Conservation (phyloP, 1,140 invertebrate genomes). For the Pantala flavescens region DNA sequence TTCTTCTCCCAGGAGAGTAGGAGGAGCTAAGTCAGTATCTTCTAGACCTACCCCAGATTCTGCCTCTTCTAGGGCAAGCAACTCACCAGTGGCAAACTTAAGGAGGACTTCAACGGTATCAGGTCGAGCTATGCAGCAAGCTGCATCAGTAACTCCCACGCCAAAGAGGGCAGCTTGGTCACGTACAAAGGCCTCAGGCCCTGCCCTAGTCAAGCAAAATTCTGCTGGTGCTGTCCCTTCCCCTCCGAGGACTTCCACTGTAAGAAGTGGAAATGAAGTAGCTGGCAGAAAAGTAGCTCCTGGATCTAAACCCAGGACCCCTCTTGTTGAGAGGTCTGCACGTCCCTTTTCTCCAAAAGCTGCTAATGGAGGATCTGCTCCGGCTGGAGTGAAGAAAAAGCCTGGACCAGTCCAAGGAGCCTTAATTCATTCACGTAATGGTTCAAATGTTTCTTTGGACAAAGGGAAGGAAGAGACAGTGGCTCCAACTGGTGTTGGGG, state of each 20-base stretch:
- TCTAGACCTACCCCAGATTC: not conserved
- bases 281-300: not conserved
- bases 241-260: not conserved
- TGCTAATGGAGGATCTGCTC: not conserved
- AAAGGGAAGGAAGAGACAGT: not conserved
- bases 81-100: not conserved
- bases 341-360: not conserved
- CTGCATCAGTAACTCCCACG: not conserved
- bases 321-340: not conserved
- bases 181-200: not conserved
- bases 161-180: not conserved
- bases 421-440: not conserved
- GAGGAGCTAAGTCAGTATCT: not conserved
- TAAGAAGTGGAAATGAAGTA: not conserved
- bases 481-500: not conserved
- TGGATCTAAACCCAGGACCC: not conserved
- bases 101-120: not conserved
- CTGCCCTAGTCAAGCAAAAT: not conserved
- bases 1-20: not conserved
- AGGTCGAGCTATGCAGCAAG: not conserved
- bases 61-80: slow-evolving; percentile 11
- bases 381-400: not conserved
- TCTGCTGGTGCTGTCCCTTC: not conserved
- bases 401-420: not conserved
- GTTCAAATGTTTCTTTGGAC: not conserved